Conservation (phyloP, 2,113 vertebrate genomes). For the Andinoacara biseriatus region DNA sequence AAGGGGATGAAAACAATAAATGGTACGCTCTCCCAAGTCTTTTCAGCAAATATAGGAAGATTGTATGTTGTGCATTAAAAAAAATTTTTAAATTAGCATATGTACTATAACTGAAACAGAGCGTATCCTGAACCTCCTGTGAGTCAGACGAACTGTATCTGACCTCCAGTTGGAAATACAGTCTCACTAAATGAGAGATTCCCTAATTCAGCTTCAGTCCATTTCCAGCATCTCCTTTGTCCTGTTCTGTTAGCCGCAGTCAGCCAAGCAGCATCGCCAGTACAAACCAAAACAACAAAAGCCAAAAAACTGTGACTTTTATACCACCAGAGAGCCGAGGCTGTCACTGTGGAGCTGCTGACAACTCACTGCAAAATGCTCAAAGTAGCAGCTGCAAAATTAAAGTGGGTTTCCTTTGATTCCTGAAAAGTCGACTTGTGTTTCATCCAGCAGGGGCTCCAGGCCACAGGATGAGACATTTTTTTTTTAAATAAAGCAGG, state of each 20-base stretch:
- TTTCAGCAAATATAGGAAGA: background rate
- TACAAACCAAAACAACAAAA: background rate
- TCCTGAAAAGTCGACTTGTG: slow-evolving; percentile 20
- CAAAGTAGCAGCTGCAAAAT: background rate
- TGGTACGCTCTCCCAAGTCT: background rate
- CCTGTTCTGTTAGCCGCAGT: background rate
- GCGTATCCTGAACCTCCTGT: slow-evolving; percentile 13
- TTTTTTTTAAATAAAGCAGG: slow-evolving; percentile 39
- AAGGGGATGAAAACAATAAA: background rate
- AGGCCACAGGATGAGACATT: slow-evolving; percentile 38
- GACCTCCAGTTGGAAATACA: slow-evolving; percentile 63
- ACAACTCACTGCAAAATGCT: background rate
- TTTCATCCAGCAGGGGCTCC: slow-evolving; percentile 3
- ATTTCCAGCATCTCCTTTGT: slow-evolving; percentile 19
- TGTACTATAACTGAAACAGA: slow-evolving; percentile 20
- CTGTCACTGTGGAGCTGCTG: background rate
- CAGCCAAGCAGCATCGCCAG: slow-evolving; percentile 8
- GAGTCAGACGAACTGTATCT: slow-evolving; percentile 52
- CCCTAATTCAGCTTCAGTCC: slow-evolving; percentile 40
- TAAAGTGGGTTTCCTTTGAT: slow-evolving; percentile 10
- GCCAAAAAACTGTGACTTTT: background rate
- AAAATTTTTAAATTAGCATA: background rate
- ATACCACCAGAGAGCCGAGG: no score
- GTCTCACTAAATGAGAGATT: slow-evolving; percentile 43
- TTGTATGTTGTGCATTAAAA: background rate